These are phyloP conservation scores for Kradibia gibbosae DNA, from an alignment of 1,140 invertebrate species.

Conservation along the genomic window DNA sequence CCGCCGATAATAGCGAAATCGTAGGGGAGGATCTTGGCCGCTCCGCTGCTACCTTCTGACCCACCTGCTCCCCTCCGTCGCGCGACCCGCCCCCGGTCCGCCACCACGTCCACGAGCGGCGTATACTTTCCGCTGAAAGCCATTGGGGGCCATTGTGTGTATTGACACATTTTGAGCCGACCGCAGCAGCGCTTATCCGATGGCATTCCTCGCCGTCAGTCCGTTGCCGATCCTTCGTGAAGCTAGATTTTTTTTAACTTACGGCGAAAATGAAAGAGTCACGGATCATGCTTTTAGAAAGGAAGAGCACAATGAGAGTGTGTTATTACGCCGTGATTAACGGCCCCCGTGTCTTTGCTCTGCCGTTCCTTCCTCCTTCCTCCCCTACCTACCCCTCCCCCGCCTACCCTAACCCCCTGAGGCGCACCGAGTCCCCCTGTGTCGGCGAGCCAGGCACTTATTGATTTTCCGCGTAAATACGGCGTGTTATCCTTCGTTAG, in stretches of 20 bases:
- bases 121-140: neutral
- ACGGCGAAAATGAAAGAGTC: neutral
- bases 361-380: too few species aligned
- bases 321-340: neutral
- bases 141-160: neutral
- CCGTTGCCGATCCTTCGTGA: neutral
- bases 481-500: too few species aligned
- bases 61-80: neutral
- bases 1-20: slow-evolving; percentile 39
- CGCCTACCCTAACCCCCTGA: too few species aligned
- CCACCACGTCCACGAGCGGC: too few species aligned
- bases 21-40: slow-evolving; percentile 22
- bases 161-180: slow-evolving; percentile 21
- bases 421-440: too few species aligned
- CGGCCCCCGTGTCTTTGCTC: too few species aligned
- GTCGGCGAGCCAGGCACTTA: too few species aligned
- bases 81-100: too few species aligned
- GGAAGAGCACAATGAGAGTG: neutral
- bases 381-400: too few species aligned
- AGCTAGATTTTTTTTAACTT: neutral
- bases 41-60: neutral
- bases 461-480: too few species aligned
- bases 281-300: neutral
- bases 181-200: neutral
- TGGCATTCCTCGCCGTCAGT: neutral